Evolutionary conservation across 2,113 vertebrate genomes (phyloP).

Genomic region (Heterotilapia buettikoferi): DNA sequence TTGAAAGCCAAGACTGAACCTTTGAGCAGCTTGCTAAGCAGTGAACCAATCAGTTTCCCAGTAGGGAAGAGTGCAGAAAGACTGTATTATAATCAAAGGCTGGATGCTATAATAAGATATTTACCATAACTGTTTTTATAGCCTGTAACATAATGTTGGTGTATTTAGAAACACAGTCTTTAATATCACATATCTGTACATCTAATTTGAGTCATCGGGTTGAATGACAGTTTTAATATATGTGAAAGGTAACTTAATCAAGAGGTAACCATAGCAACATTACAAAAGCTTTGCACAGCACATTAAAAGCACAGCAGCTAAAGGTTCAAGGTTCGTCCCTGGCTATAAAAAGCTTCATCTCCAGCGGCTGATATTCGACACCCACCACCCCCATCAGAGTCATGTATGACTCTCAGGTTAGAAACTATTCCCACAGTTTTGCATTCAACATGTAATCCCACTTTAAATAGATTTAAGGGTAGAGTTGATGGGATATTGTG

Average conservation of each 20-base stretch:
- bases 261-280: not conserved
- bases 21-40: not conserved
- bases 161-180: not conserved
- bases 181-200: not conserved
- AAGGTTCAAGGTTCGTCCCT: not conserved
- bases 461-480: not conserved
- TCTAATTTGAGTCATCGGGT: not conserved
- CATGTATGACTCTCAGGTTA: not conserved
- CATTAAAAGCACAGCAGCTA: not conserved
- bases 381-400: not conserved
- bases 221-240: not conserved
- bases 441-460: not conserved
- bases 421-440: not conserved
- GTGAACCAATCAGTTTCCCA: not conserved
- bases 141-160: not conserved
- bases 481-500: not conserved
- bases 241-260: not conserved
- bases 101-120: not conserved
- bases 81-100: not conserved
- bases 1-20: not conserved
- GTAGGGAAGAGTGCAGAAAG: not conserved
- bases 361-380: not conserved
- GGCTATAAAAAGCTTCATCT: not conserved
- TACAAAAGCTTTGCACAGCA: not conserved
- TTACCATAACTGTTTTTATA: not conserved